Percentiles rank a stretch among this genome's conserved stretches.
These are phyloP conservation scores for Drosophila antonietae DNA, from an alignment of 2,888 invertebrate genomes.

Conservation along the genomic window DNA sequence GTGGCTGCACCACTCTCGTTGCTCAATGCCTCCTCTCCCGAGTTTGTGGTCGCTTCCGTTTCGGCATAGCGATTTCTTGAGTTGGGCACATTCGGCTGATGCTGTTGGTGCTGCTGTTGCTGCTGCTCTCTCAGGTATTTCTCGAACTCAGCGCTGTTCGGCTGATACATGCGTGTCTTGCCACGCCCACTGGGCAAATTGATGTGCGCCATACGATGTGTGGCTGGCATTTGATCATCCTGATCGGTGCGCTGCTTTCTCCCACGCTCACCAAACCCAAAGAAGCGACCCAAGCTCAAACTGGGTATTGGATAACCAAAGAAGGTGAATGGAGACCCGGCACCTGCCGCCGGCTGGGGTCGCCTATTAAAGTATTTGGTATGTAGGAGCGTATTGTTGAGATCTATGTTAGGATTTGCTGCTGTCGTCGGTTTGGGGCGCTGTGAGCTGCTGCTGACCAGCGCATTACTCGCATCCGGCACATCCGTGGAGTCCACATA, in stretches of 20 bases:
- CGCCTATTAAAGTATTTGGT: slow-evolving; percentile 83
- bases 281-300: slow-evolving; percentile 89
- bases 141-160: slow-evolving; percentile 83
- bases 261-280: slow-evolving; percentile 85
- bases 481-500: slow-evolving; percentile 89
- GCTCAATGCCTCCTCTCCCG: slow-evolving; percentile 79
- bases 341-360: slow-evolving; percentile 63
- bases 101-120: slow-evolving; percentile 62
- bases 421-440: slow-evolving; percentile 84
- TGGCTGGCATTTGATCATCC: slow-evolving; percentile 71
- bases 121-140: slow-evolving; percentile 80
- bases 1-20: slow-evolving; percentile 78
- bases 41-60: slow-evolving; percentile 55
- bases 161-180: slow-evolving; percentile 83
- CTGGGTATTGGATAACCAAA: slow-evolving; percentile 93
- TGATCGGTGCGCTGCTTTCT: slow-evolving; percentile 79
- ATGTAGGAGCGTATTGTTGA: slow-evolving; percentile 84
- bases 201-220: slow-evolving; percentile 78
- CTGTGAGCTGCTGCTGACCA: slow-evolving; percentile 74
- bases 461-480: slow-evolving; percentile 82
- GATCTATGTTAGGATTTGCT: slow-evolving; percentile 86
- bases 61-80: slow-evolving; percentile 71
- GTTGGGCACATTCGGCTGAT: slow-evolving; percentile 41
- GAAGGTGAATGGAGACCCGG: slow-evolving; percentile 89
- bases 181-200: slow-evolving; percentile 68